Conservation (phyloP, 1,140 invertebrate species). For the Eueides isabella region DNA sequence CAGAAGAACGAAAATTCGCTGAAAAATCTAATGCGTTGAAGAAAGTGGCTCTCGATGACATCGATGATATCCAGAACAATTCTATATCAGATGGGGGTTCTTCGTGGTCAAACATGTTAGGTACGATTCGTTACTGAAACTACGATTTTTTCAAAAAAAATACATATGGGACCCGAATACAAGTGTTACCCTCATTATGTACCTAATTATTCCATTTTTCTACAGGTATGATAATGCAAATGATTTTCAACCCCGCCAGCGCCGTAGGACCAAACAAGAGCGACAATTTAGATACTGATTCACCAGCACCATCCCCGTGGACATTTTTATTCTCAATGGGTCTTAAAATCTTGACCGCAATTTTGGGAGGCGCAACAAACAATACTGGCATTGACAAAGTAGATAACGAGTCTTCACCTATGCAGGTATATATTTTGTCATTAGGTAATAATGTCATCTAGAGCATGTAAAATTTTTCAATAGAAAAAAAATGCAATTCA, state of each 20-base stretch:
- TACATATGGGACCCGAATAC: no score
- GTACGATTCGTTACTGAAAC: conserved; percentile 62
- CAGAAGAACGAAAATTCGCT: conserved; percentile 89
- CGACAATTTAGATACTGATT: conserved; percentile 87
- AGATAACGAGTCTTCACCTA: conserved; percentile 89
- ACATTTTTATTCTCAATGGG: conserved; percentile 90
- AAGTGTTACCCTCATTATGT: not conserved
- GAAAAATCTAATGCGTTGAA: conserved; percentile 94
- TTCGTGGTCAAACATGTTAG: conserved; percentile 93
- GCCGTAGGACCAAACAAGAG: conserved; percentile 89
- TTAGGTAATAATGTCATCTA: conserved; percentile 25
- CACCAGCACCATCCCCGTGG: conserved; percentile 89
- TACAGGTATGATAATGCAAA: conserved; percentile 90
- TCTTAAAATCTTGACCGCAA: conserved; percentile 91
- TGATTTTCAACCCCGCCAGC: conserved; percentile 87
- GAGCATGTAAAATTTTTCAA: conserved; percentile 36
- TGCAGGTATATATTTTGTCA: conserved; percentile 86
- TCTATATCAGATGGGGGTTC: conserved; percentile 90
- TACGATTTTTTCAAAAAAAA: not conserved
- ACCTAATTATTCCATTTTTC: not conserved
- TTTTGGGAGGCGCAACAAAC: conserved; percentile 88
- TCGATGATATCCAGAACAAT: conserved; percentile 91
- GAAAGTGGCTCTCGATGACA: conserved; percentile 91
- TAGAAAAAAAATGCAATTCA: conserved; percentile 38
- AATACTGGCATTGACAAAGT: conserved; percentile 94